Base-by-base conservation (phyloP, 2,797 vertebrate species). In the Phaenicophaeus curvirostris region DNA sequence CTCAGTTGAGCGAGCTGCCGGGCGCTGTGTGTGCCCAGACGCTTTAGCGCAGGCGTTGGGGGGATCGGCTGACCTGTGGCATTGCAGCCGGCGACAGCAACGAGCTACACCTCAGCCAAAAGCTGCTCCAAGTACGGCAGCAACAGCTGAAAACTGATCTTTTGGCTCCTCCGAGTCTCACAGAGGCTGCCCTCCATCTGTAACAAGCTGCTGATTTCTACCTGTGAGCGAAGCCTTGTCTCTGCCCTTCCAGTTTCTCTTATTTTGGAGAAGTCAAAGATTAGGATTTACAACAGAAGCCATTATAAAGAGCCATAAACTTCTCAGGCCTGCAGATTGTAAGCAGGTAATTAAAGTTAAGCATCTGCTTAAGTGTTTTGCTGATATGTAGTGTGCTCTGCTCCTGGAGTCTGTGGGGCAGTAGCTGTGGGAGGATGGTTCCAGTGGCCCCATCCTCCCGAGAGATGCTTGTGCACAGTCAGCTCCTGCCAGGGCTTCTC, bases 281-380 rank as follows among this genome's bases (percentile, higher is more conserved):
- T 77, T 51, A 85, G 68, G 85, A 90, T 94, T 96, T 93, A 90
- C 86, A 93, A 21, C 91, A 94, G 73, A 17, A 87, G 71, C 63
- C 27, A 1, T 78, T 31, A 44, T 42, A 73, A 69, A 57, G 75
- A 80, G 83, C 90, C 85, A 66, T 93, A 93, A 96, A 96, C 33
- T 57, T 79, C 90, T 90, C 73, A 15, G 67, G 59, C 25, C 77
- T 69, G 83, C 80, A 87, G 90, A 55, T 8, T 87, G 88, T 74
- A 57, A 93, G 91, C 83, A 69, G 71, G 81, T 90, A 77, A 55
- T 94, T 93, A 83, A 92, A 94, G 67, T 41, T 42, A 78, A 94
- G 86, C 91, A 94, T 88, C 74, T 85, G 75, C 80, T 79, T 3
- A 24, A 87, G 42, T 3, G 58, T 11, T 50, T 66, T 48, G 54